phyloP scores from a whole-genome alignment of 1,140 invertebrate genomes.

The Drosophila kanapiae region DNA sequence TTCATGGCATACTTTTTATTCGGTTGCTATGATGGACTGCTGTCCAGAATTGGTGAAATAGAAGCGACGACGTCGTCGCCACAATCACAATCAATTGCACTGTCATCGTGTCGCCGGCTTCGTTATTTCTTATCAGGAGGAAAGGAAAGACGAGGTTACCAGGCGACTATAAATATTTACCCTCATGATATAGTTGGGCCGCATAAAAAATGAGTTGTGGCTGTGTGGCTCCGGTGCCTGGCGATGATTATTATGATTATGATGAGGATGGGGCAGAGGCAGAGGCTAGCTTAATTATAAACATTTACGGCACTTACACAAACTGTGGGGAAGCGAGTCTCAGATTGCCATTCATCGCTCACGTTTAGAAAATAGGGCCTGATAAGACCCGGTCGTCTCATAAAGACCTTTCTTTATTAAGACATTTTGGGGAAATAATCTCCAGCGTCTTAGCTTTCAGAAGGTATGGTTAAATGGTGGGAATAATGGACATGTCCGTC shows the following conservation, averaged over 20 bases:
- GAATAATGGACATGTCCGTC: not conserved
- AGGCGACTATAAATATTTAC: conserved; percentile 81
- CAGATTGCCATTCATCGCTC: conserved; percentile 45
- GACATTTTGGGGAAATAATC: not conserved
- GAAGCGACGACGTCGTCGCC: conserved; percentile 36
- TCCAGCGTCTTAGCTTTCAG: not conserved
- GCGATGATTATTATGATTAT: conserved; percentile 46
- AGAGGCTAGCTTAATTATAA: conserved; percentile 59
- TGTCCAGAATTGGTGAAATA: conserved; percentile 70
- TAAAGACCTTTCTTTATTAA: conserved; percentile 12
- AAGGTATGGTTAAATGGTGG: not conserved
- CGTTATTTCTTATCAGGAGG: conserved; percentile 59
- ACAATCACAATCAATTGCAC: conserved; percentile 52
- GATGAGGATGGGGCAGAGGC: conserved; percentile 24
- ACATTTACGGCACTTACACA: conserved; percentile 37
- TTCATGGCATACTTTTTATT: conserved; percentile 15
- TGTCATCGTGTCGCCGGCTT: conserved; percentile 43
- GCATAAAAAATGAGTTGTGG: conserved; percentile 58
- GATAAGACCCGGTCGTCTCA: conserved; percentile 17
- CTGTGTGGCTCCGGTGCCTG: conserved; percentile 20
- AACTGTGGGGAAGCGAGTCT: not conserved
- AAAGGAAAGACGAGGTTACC: conserved; percentile 72
- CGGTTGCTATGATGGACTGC: conserved; percentile 61
- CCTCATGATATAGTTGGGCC: conserved; percentile 56
- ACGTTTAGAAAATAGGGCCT: conserved; percentile 18